Evolutionary conservation across 1,140 invertebrate genomes (phyloP).

Genomic region (Carcinoscorpius rotundicauda): DNA sequence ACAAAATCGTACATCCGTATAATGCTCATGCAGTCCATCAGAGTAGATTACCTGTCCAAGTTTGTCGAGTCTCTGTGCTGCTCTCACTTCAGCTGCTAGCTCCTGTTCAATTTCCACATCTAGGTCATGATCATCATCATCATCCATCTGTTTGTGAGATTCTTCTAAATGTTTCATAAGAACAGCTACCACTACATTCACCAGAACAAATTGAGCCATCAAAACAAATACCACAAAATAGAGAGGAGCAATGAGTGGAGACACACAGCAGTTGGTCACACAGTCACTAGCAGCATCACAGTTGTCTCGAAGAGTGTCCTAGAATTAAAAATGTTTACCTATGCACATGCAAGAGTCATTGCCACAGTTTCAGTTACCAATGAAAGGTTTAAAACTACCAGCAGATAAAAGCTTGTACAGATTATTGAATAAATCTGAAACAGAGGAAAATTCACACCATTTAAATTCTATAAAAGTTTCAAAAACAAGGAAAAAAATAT

Average conservation of each 20-base stretch:
- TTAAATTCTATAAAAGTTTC: too few species aligned
- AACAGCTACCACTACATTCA: constrained; percentile 98
- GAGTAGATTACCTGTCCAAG: too few species aligned
- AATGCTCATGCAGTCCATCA: too few species aligned
- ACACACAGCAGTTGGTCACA: constrained; percentile 94
- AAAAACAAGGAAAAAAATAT: too few species aligned
- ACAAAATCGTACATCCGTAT: too few species aligned
- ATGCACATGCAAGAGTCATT: too few species aligned
- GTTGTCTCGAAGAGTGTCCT: constrained; percentile 88
- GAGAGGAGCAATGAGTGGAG: constrained; percentile 88
- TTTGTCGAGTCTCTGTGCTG: neutral
- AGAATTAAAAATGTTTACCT: neutral
- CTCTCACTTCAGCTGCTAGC: constrained; percentile 42
- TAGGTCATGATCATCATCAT: constrained; percentile 61
- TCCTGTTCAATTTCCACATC: constrained; percentile 59
- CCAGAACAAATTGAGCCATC: constrained; percentile 98
- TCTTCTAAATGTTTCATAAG: constrained; percentile 99
- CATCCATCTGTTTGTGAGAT: constrained; percentile 85
- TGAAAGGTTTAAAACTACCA: too few species aligned
- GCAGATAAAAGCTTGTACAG: too few species aligned
- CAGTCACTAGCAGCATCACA: constrained; percentile 85
- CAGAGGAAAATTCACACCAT: too few species aligned
- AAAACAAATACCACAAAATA: constrained; percentile 99
- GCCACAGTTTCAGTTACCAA: too few species aligned
- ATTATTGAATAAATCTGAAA: too few species aligned